Evolutionary conservation across 1,140 invertebrate species (phyloP), one percentile per base, ranked within the genome.

Genomic region (Listronotus oregonensis): DNA sequence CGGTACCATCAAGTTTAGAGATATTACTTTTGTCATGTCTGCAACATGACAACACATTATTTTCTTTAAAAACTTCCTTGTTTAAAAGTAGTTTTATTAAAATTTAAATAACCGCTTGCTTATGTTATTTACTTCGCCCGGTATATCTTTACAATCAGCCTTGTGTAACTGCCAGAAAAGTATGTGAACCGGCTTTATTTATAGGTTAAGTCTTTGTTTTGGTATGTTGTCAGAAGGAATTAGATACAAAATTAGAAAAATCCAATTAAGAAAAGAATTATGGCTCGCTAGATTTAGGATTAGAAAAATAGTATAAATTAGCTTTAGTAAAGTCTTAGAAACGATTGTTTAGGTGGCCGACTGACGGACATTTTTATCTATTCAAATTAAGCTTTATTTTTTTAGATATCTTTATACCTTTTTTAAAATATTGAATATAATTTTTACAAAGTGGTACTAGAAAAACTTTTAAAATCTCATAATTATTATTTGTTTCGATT

Each of bases 201-300:
- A 49, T 49, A 27, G 46, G 46, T 27, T 49, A 49, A 49, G 46
- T 49, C 46, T 27, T 49, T 49, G 46, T 49, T 49, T 49, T 49
- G 46, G 46, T 49, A 49, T 49, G 46, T 27, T 49, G 46, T 49
- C 46, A 21, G 46, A 49, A 11, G 5, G 46, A 49, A 49, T 49
- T 49, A 49, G 46, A 49, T 49, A 49, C 46, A 21, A 49, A 49
- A 49, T 49, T 15, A 49, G 46, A 49, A 49, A 49, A 49, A 49
- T 49, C 46, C 46, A 49, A 49, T 49, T 49, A 49, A 49, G 18
- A 49, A 49, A 49, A 49, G 46, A 49, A 18, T 18, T 49, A 49
- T 49, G 18, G 46, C 46, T 21, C 4, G 15, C 14, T 49, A 21
- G 18, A 49, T 49, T 21, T 21, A 12, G 18, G 46, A 21, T 49